Conservation (phyloP, 2,113 vertebrate species). For the Diadophis punctatus region DNA sequence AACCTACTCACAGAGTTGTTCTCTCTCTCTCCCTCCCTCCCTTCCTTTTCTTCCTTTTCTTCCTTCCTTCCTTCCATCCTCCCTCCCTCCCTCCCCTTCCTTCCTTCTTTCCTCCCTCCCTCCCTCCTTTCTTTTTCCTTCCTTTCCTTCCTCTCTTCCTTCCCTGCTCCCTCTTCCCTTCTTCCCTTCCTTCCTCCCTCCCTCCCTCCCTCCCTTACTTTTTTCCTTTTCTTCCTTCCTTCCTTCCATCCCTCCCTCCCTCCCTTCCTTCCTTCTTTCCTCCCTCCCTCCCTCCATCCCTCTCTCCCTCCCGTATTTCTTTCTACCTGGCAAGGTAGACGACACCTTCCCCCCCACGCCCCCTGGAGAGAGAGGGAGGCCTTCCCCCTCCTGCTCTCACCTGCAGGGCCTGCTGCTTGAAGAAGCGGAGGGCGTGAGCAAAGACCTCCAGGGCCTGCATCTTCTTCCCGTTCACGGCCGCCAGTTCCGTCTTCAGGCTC, state of each 20-base stretch:
- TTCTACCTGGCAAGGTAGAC: background rate
- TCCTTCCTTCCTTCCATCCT: no score
- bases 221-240: no score
- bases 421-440: constrained; percentile 86
- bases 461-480: constrained; percentile 85
- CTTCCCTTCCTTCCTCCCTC: rapidly evolving
- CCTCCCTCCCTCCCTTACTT: rapidly evolving
- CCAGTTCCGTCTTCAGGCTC: constrained; percentile 83
- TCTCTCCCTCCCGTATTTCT: no score
- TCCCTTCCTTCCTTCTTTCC: rapidly evolving
- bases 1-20: no score
- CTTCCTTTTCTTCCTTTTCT: rapidly evolving
- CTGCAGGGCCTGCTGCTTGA: constrained; percentile 89
- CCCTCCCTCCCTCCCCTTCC: no score
- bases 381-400: constrained; percentile 50
- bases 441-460: constrained; percentile 89
- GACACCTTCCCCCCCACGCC: background rate
- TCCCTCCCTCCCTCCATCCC: rapidly evolving
- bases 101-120: no score
- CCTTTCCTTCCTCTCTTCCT: no score
- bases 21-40: no score
- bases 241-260: no score
- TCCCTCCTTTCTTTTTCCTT: rapidly evolving
- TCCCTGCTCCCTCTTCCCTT: rapidly evolving
- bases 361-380: no score